These are phyloP conservation scores for Hymenopus coronatus DNA, from an alignment of 2,888 invertebrate species.

Conservation along the genomic window DNA sequence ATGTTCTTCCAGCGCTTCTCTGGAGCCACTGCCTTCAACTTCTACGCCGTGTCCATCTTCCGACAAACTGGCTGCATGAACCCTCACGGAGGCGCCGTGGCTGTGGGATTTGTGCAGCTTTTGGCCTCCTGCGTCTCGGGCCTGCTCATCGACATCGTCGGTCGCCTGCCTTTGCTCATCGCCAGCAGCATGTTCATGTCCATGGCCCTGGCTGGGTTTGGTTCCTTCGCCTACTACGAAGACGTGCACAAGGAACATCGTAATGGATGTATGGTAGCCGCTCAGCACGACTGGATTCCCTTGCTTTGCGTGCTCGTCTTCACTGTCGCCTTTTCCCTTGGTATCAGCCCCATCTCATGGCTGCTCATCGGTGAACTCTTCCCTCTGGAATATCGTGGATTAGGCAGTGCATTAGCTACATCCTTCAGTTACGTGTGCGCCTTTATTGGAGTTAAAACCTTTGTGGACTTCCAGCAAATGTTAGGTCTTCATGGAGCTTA, in stretches of 20 bases:
- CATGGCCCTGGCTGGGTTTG: conserved; percentile 80
- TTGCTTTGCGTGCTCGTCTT: conserved; percentile 78
- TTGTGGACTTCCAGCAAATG: conserved; percentile 74
- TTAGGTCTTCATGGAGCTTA: conserved; percentile 81
- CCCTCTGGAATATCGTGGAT: conserved; percentile 78
- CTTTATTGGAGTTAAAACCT: conserved; percentile 82
- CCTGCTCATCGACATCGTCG: conserved; percentile 80
- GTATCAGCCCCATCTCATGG: conserved; percentile 87
- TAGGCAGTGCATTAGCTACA: conserved; percentile 82
- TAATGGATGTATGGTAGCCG: conserved; percentile 41
- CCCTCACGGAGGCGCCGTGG: conserved; percentile 80
- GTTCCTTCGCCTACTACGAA: conserved; percentile 79
- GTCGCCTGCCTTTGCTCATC: conserved; percentile 77
- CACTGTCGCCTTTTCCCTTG: conserved; percentile 81
- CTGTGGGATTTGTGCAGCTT: conserved; percentile 80
- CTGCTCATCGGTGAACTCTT: conserved; percentile 79
- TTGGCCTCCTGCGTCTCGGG: conserved; percentile 79
- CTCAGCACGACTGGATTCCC: conserved; percentile 78
- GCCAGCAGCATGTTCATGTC: conserved; percentile 83
- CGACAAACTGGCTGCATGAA: conserved; percentile 79
- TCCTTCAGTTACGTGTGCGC: conserved; percentile 84
- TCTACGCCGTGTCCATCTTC: conserved; percentile 84
- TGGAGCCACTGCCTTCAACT: conserved; percentile 80
- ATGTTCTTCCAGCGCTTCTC: conserved; percentile 84
- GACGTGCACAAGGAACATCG: conserved; percentile 58